Evolutionary conservation across 1,140 invertebrate species (phyloP), one percentile per base, ranked within the genome.

Genomic region (Bradysia coprophila): DNA sequence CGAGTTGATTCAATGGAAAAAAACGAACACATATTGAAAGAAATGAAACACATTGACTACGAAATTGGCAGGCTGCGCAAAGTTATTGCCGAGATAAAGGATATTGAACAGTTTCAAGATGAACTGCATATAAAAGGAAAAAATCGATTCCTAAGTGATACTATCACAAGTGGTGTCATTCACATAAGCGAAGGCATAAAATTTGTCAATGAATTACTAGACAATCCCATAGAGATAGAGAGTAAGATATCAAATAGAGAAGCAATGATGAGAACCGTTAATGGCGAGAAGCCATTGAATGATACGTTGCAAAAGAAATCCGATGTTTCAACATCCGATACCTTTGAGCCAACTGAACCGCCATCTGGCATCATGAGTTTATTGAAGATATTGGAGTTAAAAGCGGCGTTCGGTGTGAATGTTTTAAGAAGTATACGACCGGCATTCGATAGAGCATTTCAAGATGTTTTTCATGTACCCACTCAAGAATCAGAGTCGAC

Each of bases 331-430:
- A 38, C 36, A 20, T 18, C n/a, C 3, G 18, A 19, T 20, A 18
- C 36, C 4, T 11, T 10, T 15, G 15, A 6, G 11, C n/a, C 4
- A 18, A 38, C 36, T 3, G 18, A 18, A 4, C 2, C 4, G 18
- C n/a, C 5, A 38, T 18, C 36, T 16, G 36, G n/a, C 11, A 11
- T 39, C 13, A 18, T 39, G 9, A 22, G 38, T 4, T 39, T 39
- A 3, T 23, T 39, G 11, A 39, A 39, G 23, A 15, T 39, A 13
- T 22, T 39, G 6, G 19, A 39, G 21, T 23, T 39, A n/a, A 39
- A 39, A 39, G 38, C 38, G 15, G n/a, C n/a, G 19, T 39, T 39
- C 16, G 38, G 38, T 23, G n/a, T 39, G 5, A 39, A 39, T 15
- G 11, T 39, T 4, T 22, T 39, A 13, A 20, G 16, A 13, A 39